These are phyloP conservation scores for Dione vanillae DNA, from an alignment of 2,888 invertebrate species.

Conservation along the genomic window DNA sequence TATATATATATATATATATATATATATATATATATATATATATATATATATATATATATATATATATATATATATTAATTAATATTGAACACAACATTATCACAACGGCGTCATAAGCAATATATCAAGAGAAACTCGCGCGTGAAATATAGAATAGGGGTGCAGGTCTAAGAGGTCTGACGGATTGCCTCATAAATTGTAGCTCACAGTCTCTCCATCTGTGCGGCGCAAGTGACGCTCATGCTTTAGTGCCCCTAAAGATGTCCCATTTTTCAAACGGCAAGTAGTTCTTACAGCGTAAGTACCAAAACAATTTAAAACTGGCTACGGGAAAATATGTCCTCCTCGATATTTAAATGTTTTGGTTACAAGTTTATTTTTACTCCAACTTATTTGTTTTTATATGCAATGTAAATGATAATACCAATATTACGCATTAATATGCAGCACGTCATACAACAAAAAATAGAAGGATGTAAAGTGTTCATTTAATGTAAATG, in stretches of 20 bases:
- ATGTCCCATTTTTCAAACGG: constrained; percentile 47
- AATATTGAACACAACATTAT: constrained; percentile 22
- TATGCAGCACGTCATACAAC: too few relatives aligned
- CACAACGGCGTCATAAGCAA: constrained; percentile 32
- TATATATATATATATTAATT: too few relatives aligned
- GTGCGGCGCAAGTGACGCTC: constrained; percentile 49
- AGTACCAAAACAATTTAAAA: constrained; percentile 23
- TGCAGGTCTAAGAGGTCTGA: constrained; percentile 47
- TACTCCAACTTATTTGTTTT: too few relatives aligned
- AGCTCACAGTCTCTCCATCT: constrained; percentile 47
- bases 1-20: too few relatives aligned
- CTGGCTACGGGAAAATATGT: background rate
- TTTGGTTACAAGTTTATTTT: too few relatives aligned
- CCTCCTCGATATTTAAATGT: too few relatives aligned
- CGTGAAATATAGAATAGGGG: constrained; percentile 37
- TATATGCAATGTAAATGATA: too few relatives aligned
- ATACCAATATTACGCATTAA: too few relatives aligned
- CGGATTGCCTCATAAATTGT: constrained; percentile 51
- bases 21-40: too few relatives aligned
- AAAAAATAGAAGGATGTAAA: too few relatives aligned
- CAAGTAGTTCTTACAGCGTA: constrained; percentile 44
- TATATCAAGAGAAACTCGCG: constrained; percentile 39
- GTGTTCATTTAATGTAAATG: too few relatives aligned
- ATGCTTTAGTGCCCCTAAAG: constrained; percentile 49
- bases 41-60: too few relatives aligned